phyloP scores from a whole-genome alignment of 2,888 invertebrate species.

The Epirrhoe tristata region DNA sequence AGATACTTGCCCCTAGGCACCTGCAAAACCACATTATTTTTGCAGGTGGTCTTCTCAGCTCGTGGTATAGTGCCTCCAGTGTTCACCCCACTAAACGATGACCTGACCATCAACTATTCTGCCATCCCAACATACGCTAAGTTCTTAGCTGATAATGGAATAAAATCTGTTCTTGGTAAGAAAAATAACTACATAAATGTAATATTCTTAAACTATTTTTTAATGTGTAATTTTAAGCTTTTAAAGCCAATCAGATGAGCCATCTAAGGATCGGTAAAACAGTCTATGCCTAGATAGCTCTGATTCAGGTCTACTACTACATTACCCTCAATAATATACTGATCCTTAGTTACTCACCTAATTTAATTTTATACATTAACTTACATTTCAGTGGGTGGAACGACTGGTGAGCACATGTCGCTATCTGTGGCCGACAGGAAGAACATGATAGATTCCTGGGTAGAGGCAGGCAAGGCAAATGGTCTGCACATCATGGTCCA shows the following conservation, averaged over 20 bases:
- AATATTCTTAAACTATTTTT: too few species aligned
- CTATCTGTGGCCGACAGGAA: slow-evolving; percentile 90
- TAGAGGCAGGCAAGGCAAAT: slow-evolving; percentile 82
- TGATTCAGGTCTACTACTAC: too few species aligned
- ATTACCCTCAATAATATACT: too few species aligned
- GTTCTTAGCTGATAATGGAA: slow-evolving; percentile 85
- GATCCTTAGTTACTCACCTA: too few species aligned
- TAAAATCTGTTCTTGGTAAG: slow-evolving; percentile 89
- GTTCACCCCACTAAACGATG: slow-evolving; percentile 88
- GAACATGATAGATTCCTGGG: slow-evolving; percentile 89
- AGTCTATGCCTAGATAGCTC: too few species aligned
- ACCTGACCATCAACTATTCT: slow-evolving; percentile 81
- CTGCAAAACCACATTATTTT: slow-evolving; percentile 18
- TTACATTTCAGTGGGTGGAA: slow-evolving; percentile 89
- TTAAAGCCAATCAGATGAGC: too few species aligned
- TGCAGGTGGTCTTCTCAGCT: slow-evolving; percentile 81
- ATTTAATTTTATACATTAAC: background rate
- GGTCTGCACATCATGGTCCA: slow-evolving; percentile 90
- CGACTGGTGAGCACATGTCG: slow-evolving; percentile 92
- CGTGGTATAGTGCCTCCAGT: slow-evolving; percentile 89
- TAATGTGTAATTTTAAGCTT: too few species aligned
- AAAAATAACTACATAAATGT: too few species aligned
- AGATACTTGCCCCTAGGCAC: too few species aligned
- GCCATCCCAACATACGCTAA: slow-evolving; percentile 87
- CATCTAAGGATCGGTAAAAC: too few species aligned